These are phyloP conservation scores for Platalea minor DNA, from an alignment of 2,797 vertebrate genomes.

Conservation along the genomic window DNA sequence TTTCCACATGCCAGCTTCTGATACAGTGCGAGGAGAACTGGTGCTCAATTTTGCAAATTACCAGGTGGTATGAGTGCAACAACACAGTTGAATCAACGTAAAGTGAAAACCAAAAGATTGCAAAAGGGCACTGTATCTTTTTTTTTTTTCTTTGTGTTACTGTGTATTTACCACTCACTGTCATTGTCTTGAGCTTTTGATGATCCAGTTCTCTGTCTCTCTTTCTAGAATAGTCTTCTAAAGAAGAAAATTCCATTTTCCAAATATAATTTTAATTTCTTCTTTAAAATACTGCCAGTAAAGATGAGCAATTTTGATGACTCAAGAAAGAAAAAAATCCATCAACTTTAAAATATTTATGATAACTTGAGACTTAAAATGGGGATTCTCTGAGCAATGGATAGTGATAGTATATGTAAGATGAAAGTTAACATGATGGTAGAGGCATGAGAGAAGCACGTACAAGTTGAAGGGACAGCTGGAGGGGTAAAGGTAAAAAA, in stretches of 20 bases:
- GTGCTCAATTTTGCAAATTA: not conserved
- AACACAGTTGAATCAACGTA: not conserved
- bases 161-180: not conserved
- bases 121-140: not conserved
- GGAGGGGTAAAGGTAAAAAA: not conserved
- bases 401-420: not conserved
- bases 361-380: not conserved
- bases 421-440: not conserved
- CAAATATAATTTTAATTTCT: not conserved
- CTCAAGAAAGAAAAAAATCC: not conserved
- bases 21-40: not conserved
- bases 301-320: not conserved
- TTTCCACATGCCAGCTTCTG: not conserved
- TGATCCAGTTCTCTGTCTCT: not conserved
- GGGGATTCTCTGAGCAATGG: not conserved
- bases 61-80: not conserved
- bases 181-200: not conserved
- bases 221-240: not conserved
- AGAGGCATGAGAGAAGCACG: not conserved
- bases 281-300: not conserved
- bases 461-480: not conserved
- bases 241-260: not conserved
- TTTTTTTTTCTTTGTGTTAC: rapidly evolving
- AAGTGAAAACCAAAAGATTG: not conserved
- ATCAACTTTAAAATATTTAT: not conserved